A percentile compares a stretch with the other conserved stretches of the same genome.
These are phyloP conservation scores for Morone saxatilis DNA, from an alignment of 2,113 vertebrate species.

Conservation along the genomic window DNA sequence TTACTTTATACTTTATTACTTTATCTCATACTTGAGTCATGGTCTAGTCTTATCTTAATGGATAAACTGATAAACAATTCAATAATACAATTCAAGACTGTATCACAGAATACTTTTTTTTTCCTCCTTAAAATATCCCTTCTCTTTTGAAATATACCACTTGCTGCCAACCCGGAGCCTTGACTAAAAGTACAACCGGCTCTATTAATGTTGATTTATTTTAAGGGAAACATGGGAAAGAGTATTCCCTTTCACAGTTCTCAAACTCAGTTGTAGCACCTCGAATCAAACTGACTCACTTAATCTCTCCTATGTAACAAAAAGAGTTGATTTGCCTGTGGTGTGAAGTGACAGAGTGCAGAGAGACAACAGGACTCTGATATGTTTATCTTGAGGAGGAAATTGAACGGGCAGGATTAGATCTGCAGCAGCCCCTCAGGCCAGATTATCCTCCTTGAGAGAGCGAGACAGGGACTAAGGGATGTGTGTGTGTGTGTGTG, in stretches of 20 bases:
- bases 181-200: slow-evolving; percentile 19
- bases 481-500: not conserved
- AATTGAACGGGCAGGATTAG: slow-evolving; percentile 64
- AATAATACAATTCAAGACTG: not conserved
- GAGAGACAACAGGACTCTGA: slow-evolving; percentile 33
- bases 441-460: slow-evolving; percentile 52
- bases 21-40: not conserved
- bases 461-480: not conserved
- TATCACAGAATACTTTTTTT: not conserved
- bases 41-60: not conserved
- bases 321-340: slow-evolving; percentile 76
- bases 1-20: not conserved
- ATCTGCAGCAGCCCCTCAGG: slow-evolving; percentile 47
- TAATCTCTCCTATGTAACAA: slow-evolving; percentile 4
- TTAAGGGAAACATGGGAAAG: slow-evolving; percentile 4
- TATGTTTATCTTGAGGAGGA: slow-evolving; percentile 57
- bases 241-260: not conserved
- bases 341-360: slow-evolving; percentile 20
- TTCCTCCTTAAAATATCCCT: not conserved
- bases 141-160: not conserved
- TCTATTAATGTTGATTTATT: not conserved
- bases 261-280: not conserved
- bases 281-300: slow-evolving; percentile 21
- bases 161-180: not conserved
- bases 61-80: not conserved